Evolutionary conservation across 2,888 invertebrate genomes (phyloP).

Genomic region (Elgonia sp.): DNA sequence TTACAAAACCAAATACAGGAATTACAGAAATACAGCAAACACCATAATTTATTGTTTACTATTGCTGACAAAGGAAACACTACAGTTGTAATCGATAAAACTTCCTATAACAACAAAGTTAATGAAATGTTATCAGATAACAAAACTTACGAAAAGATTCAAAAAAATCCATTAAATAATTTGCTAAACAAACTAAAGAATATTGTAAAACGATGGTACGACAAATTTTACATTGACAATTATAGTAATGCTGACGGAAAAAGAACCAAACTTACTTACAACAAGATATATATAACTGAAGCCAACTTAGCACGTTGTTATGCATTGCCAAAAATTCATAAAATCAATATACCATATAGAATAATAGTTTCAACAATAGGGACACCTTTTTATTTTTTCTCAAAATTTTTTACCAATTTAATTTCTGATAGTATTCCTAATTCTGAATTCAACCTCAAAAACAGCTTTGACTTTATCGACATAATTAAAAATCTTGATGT

Average conservation of each 20-base stretch:
- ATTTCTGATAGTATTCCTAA: background rate
- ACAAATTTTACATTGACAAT: background rate
- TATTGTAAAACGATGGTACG: background rate
- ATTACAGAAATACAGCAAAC: conserved; percentile 4
- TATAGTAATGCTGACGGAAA: background rate
- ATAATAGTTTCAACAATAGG: conserved; percentile 3
- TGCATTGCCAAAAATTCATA: conserved; percentile 7
- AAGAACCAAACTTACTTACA: background rate
- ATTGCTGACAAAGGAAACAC: conserved; percentile 15
- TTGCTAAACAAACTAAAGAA: background rate
- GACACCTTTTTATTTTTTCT: background rate
- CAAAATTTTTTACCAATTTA: conserved; percentile 5
- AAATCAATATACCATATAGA: background rate
- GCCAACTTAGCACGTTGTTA: background rate
- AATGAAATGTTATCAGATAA: conserved; percentile 6
- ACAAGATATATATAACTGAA: background rate
- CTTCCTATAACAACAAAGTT: background rate
- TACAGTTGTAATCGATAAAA: conserved; percentile 8
- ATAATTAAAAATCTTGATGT: background rate
- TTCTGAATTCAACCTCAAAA: conserved; percentile 16
- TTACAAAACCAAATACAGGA: background rate
- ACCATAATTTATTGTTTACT: conserved; percentile 5
- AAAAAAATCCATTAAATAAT: background rate
- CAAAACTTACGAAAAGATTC: background rate
- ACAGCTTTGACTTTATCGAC: conserved; percentile 15